Evolutionary conservation across 1,140 invertebrate species (phyloP), one percentile per base, ranked within the genome.

Genomic region (Lepidurus packardi): DNA sequence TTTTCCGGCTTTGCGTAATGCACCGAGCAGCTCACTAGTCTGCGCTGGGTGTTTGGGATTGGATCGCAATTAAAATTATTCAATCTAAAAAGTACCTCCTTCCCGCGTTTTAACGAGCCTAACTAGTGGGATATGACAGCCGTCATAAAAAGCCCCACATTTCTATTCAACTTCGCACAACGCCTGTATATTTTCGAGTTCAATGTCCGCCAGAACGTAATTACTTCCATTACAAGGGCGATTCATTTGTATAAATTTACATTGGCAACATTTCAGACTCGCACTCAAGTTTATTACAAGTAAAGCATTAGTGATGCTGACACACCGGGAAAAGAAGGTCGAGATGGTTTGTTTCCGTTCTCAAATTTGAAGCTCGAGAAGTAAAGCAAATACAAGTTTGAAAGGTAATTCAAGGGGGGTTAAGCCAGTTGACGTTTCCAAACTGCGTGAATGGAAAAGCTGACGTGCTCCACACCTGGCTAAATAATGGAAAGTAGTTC

Each of bases 171-270:
- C 53, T 21, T 65, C 13, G 53, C 53, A 65, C n/a, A 65, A 13
- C 16, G 16, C 53, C 53, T 21, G 53, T 65, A 65, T 21, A 65
- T 65, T 65, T 21, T n/a, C 53, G 53, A 65, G 53, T 65, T 65
- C 53, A 65, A 65, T 65, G 53, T 21, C 53, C 53, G 53, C 53
- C 8, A 21, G n/a, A 21, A 65, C 16, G 21, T 65, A n/a, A 65
- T 16, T 11, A 65, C 53, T 65, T 65, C 16, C 53, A 65, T 65
- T n/a, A 65, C 53, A 65, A 65, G 53, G 53, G 53, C 53, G 21
- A 65, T 8, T 65, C 16, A 65, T 65, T 21, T 65, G 21, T n/a
- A 13, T 65, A 11, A 65, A 16, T 16, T 65, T 65, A 65, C 53
- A 65, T 65, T 65, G 16, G 53, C n/a, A 65, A 65, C 53, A 21